Base-by-base conservation (phyloP, 2,113 vertebrate species). In the Thryonomys swinderianus region DNA sequence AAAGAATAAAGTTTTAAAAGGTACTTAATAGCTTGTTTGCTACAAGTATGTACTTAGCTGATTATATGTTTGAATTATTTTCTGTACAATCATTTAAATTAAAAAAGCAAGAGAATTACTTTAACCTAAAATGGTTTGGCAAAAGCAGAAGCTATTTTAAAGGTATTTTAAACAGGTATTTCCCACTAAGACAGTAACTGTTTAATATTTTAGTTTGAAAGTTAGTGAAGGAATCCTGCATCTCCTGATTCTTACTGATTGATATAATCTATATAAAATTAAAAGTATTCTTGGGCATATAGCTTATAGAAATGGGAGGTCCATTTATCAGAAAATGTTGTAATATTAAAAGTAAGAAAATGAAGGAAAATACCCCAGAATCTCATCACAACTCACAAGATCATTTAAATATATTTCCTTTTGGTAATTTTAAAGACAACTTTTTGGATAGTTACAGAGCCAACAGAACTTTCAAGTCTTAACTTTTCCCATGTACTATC, bases 171-270 rank as follows among this genome's bases (percentile, higher is more conserved):
- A 92, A 51, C 9, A 66, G 20, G 82, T 85, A 90, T 85, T 92
- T 59, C 66, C 82, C 61, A 89, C 91, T 82, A 95, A 71, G 73
- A 84, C 48, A 92, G 82, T 67, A 90, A 67, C 13, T 83, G 69
- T 23, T 71, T 95, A 84, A 90, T 80, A 74, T 91, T 92, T 96
- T 92, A 76, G 92, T 86, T 86, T 90, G 69, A 82, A 96, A 94
- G 53, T 20, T 45, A 95, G 32, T 80, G 82, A 53, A 93, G 23
- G 45, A 88, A 89, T 42, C 30, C 81, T 89, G 32, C 27, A 82
- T 90, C 71, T 40, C 78, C 79, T 48, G 48, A 73, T 71, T 88
- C 59, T 90, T 78, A 90, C 4, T 88, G 85, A 91, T 40, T 94
- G 62, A 83, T 51, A 88, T 91, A 71, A 95, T 88, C 67, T 94